Evolutionary conservation across 2,797 vertebrate species (phyloP).

Genomic region (Diplodus sargus): DNA sequence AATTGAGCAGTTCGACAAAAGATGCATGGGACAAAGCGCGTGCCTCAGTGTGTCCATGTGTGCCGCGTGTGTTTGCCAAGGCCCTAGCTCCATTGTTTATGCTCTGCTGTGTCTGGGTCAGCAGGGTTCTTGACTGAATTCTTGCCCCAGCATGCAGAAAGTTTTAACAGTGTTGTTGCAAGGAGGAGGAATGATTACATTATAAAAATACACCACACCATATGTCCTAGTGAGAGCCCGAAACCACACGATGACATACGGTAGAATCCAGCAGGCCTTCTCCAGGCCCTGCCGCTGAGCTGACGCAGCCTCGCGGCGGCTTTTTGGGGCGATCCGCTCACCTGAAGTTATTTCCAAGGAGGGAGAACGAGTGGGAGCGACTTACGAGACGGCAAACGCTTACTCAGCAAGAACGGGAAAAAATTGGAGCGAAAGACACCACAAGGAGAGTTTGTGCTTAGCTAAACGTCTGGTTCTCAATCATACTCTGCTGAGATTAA

Average conservation of each 20-base stretch:
- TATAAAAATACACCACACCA: slow-evolving; percentile 76
- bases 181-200: slow-evolving; percentile 76
- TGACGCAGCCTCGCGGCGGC: slow-evolving; percentile 44
- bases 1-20: slow-evolving; percentile 26
- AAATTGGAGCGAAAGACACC: slow-evolving; percentile 23
- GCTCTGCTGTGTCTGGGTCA: slow-evolving; percentile 75
- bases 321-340: slow-evolving; percentile 37
- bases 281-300: slow-evolving; percentile 37
- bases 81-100: slow-evolving; percentile 70
- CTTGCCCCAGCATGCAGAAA: slow-evolving; percentile 77
- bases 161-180: slow-evolving; percentile 78
- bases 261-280: slow-evolving; percentile 49
- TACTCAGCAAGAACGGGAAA: slow-evolving; percentile 32
- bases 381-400: slow-evolving; percentile 28
- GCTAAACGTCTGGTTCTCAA: slow-evolving; percentile 26
- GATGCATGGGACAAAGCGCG: slow-evolving; percentile 27
- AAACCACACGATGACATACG: slow-evolving; percentile 67
- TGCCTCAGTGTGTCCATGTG: slow-evolving; percentile 41
- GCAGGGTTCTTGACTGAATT: slow-evolving; percentile 72
- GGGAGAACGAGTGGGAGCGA: slow-evolving; percentile 13
- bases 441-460: slow-evolving; percentile 34
- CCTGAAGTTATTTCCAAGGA: slow-evolving; percentile 44
- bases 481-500: slow-evolving; percentile 26
- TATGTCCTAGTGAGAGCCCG: slow-evolving; percentile 61
- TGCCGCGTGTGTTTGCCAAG: slow-evolving; percentile 47